These are phyloP conservation scores for Sebastes aleutianus DNA, from an alignment of 2,797 vertebrate genomes.

Conservation along the genomic window DNA sequence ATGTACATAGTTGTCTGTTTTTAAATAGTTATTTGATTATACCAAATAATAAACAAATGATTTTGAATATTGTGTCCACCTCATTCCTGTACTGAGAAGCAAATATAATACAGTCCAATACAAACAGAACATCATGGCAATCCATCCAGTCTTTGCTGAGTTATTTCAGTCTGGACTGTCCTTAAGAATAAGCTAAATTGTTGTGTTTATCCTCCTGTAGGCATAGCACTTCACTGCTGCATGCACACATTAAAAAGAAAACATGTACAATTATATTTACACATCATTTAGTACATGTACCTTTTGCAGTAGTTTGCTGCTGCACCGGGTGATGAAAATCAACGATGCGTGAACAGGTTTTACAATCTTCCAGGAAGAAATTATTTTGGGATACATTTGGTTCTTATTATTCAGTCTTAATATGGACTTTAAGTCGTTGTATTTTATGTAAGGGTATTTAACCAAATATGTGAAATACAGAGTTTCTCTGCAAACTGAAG, in stretches of 20 bases:
- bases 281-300: neutral
- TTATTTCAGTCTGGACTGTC: neutral
- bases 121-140: neutral
- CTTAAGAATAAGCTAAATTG: neutral
- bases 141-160: neutral
- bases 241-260: neutral
- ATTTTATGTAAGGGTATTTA: neutral
- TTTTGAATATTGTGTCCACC: neutral
- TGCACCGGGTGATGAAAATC: neutral
- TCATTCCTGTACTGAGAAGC: neutral
- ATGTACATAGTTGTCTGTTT: constrained; percentile 23
- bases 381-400: neutral
- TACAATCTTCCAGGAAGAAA: too few relatives aligned
- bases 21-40: constrained; percentile 18
- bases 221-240: neutral
- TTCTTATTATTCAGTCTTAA: neutral
- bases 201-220: neutral
- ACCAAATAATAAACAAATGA: constrained; percentile 27
- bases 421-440: neutral
- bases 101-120: neutral
- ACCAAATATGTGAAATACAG: neutral
- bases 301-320: neutral
- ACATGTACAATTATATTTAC: neutral
- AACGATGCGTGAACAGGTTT: neutral
- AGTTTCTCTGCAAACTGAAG: too few relatives aligned